phyloP scores from a whole-genome alignment of 2,797 vertebrate species.

The Chlorospingus flavigularis region DNA sequence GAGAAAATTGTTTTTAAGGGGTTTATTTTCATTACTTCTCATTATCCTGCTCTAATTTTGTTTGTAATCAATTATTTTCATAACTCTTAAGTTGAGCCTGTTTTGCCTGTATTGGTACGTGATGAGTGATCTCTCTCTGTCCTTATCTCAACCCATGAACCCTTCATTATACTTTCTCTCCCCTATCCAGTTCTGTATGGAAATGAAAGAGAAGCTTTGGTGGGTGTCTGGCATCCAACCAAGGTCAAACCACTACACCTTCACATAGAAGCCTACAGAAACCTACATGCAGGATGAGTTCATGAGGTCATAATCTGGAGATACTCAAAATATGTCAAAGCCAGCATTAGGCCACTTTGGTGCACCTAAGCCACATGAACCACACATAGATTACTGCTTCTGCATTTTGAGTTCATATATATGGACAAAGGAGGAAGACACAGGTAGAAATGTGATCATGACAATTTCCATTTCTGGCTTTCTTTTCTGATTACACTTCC shows the following conservation, averaged over 20 bases:
- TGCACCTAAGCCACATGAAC: neutral
- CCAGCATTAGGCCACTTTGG: neutral
- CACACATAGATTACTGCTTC: neutral
- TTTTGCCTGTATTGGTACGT: neutral
- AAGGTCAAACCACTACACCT: neutral
- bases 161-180: neutral
- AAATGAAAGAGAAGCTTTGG: neutral
- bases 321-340: neutral
- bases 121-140: neutral
- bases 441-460: neutral
- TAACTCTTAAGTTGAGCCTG: neutral
- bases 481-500: neutral
- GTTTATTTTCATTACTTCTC: neutral
- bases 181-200: neutral
- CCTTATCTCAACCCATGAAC: neutral
- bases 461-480: neutral
- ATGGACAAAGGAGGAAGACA: neutral
- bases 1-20: neutral
- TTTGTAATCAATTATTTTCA: neutral
- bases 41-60: neutral
- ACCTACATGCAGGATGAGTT: neutral
- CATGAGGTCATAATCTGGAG: accelerated
- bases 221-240: neutral
- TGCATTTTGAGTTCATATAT: neutral
- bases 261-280: neutral